Conservation (phyloP, 2,888 invertebrate genomes). For the Perdita meconis region DNA sequence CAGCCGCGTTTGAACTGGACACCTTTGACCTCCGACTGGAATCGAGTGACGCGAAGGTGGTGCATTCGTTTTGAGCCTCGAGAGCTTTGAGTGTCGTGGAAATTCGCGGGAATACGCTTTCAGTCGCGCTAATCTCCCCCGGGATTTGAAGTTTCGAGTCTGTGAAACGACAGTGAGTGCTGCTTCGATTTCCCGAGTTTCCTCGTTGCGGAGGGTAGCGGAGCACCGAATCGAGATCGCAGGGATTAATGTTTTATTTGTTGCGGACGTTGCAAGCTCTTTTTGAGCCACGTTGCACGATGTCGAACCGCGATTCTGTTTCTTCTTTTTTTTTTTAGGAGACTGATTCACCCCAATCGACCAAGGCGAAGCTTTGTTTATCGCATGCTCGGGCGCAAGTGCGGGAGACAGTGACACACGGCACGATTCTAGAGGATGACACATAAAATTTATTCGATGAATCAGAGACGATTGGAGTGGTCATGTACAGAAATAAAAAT, state of each 20-base stretch:
- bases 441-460: conserved; percentile 65
- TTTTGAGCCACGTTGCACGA: background rate
- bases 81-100: background rate
- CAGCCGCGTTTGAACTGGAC: conserved; percentile 78
- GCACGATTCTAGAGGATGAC: conserved; percentile 39
- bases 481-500: conserved; percentile 69
- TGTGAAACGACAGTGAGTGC: no score
- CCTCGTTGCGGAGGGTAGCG: no score
- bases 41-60: conserved; percentile 73
- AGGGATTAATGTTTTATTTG: no score
- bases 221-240: no score
- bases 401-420: conserved; percentile 32
- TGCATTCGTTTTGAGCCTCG: conserved; percentile 48
- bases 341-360: conserved; percentile 36
- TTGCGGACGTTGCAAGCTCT: background rate
- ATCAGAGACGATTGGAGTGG: conserved; percentile 62
- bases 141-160: no score
- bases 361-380: conserved; percentile 32
- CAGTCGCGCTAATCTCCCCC: no score
- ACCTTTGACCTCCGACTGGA: conserved; percentile 57
- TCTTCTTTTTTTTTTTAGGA: conserved; percentile 15
- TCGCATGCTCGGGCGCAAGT: conserved; percentile 13
- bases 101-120: background rate
- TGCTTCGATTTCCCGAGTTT: no score
- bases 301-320: background rate